Conservation (phyloP, 2,113 vertebrate genomes). For the Puntigrus tetrazona region DNA sequence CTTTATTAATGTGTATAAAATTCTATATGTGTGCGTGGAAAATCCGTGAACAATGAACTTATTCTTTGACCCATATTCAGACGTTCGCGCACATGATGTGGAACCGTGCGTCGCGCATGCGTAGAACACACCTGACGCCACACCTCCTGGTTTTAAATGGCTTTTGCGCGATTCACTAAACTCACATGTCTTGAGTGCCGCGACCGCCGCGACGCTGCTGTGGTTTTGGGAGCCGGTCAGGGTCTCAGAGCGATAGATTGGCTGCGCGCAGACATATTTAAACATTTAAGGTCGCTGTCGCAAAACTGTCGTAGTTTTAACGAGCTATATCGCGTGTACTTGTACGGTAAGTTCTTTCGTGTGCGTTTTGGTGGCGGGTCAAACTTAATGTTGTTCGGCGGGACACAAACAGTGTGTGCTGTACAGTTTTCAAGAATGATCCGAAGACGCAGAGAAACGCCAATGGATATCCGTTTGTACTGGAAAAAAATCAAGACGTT, state of each 20-base stretch:
- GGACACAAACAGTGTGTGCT: conserved; percentile 1
- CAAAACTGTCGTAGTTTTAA: conserved; percentile 7
- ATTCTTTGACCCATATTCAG: neutral
- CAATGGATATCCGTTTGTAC: conserved; percentile 57
- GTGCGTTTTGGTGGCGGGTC: neutral
- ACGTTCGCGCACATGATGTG: neutral
- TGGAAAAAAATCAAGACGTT: conserved; percentile 74
- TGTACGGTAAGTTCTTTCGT: neutral
- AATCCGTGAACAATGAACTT: neutral
- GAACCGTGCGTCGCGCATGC: neutral
- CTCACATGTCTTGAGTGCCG: neutral
- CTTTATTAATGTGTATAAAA: neutral
- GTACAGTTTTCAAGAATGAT: conserved; percentile 63
- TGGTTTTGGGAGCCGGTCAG: neutral
- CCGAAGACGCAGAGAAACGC: conserved; percentile 33
- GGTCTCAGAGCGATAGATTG: neutral
- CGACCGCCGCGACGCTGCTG: neutral
- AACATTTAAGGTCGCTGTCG: neutral
- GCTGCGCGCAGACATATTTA: neutral
- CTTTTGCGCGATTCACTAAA: conserved; percentile 17
- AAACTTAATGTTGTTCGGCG: neutral
- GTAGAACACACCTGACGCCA: neutral
- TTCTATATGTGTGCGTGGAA: neutral
- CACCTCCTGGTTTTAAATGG: conserved; percentile 33
- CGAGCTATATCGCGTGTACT: neutral